A percentile compares a stretch with the other conserved stretches of the same genome.
Evolutionary conservation across 2,113 vertebrate genomes (phyloP).

Genomic region (Axis porcinus): DNA sequence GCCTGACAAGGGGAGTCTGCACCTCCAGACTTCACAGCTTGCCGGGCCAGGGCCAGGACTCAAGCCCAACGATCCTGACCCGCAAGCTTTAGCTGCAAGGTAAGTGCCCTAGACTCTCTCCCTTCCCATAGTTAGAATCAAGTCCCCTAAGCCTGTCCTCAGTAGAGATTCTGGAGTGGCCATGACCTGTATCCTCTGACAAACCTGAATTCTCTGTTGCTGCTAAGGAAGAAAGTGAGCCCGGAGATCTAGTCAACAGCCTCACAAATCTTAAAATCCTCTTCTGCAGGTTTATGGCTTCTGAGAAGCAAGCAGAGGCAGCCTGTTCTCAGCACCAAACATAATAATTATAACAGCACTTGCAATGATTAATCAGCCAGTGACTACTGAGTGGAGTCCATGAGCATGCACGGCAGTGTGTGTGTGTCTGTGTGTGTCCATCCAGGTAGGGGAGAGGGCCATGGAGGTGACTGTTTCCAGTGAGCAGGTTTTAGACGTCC

Average conservation of each 20-base stretch:
- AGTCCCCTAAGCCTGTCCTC: not conserved
- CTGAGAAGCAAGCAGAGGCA: conserved; percentile 64
- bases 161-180: not conserved
- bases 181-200: not conserved
- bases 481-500: not conserved
- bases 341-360: conserved; percentile 64
- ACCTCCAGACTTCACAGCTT: not conserved
- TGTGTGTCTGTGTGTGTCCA: not conserved
- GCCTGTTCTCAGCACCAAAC: conserved; percentile 56
- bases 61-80: not conserved
- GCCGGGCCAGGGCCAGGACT: not conserved
- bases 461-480: not conserved
- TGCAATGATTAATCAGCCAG: conserved; percentile 65
- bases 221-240: not conserved
- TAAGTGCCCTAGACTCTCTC: not conserved
- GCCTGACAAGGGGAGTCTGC: not conserved
- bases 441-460: not conserved
- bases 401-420: not conserved
- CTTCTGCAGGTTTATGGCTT: conserved; percentile 69
- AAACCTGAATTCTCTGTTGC: not conserved
- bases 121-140: not conserved
- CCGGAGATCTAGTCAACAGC: conserved; percentile 23
- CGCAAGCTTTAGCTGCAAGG: not conserved
- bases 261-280: conserved; percentile 66
- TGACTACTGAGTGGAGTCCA: conserved; percentile 7